Evolutionary conservation across 1,140 invertebrate species (phyloP).

Genomic region (Brachionus calyciflorus): DNA sequence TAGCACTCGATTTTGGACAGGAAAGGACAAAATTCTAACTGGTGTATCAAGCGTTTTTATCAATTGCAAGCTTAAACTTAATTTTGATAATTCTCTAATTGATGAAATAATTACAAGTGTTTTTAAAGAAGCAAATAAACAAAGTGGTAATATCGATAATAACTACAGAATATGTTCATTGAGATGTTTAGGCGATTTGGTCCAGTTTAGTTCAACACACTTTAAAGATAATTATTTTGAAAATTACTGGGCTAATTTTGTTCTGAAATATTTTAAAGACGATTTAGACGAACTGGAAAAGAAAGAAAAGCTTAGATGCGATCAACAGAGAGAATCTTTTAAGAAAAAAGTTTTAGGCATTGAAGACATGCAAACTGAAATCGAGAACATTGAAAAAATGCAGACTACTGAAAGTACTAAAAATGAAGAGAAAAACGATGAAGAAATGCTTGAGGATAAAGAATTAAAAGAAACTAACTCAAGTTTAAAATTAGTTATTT

Average conservation of each 20-base stretch:
- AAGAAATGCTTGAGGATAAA: slow-evolving; percentile 13
- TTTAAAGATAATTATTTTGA: slow-evolving; percentile 34
- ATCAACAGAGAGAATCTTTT: not conserved
- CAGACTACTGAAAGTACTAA: not conserved
- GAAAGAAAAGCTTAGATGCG: not conserved
- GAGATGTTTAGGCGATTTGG: slow-evolving; percentile 36
- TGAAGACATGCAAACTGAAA: not conserved
- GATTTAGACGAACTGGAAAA: not conserved
- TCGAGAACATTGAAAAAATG: not conserved
- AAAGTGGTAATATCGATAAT: not conserved
- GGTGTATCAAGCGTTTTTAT: slow-evolving; percentile 32
- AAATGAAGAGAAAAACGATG: slow-evolving; percentile 29
- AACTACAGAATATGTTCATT: slow-evolving; percentile 20
- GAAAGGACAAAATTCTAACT: slow-evolving; percentile 30
- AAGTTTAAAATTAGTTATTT: not conserved
- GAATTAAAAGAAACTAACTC: not conserved
- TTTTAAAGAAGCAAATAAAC: slow-evolving; percentile 39
- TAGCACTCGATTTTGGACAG: not conserved
- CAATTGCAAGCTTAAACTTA: slow-evolving; percentile 24
- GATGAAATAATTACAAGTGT: not conserved
- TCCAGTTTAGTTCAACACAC: slow-evolving; percentile 35
- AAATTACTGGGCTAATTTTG: slow-evolving; percentile 19
- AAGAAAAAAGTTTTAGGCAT: not conserved
- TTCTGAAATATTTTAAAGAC: slow-evolving; percentile 22
- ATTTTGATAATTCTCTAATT: slow-evolving; percentile 22